A percentile compares a stretch with the other conserved stretches of the same genome.
These are phyloP conservation scores for Phlogophora meticulosa DNA, from an alignment of 2,888 invertebrate species.

Conservation along the genomic window DNA sequence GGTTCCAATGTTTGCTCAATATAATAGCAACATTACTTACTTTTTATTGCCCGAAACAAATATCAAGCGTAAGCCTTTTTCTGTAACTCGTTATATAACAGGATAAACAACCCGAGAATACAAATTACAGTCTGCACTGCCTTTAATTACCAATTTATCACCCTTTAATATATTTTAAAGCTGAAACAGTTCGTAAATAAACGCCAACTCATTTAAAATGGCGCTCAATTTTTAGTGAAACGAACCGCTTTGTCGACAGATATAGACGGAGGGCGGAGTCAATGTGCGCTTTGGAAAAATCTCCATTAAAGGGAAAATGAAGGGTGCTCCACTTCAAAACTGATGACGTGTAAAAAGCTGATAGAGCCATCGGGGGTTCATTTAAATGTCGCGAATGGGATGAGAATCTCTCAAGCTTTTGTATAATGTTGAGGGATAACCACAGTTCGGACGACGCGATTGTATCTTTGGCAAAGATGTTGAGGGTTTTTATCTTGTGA, in stretches of 20 bases:
- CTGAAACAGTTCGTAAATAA: slow-evolving; percentile 52
- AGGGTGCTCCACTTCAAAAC: slow-evolving; percentile 82
- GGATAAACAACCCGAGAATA: slow-evolving; percentile 2
- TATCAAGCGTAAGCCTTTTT: background rate
- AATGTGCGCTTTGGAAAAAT: slow-evolving; percentile 78
- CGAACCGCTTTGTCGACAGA: slow-evolving; percentile 77
- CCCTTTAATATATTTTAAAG: slow-evolving; percentile 45
- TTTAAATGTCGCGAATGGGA: slow-evolving; percentile 83
- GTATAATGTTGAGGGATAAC: slow-evolving; percentile 68
- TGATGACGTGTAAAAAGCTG: slow-evolving; percentile 88
- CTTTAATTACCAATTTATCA: slow-evolving; percentile 45
- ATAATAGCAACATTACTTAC: background rate
- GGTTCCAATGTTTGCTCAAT: no score
- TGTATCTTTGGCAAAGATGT: slow-evolving; percentile 58
- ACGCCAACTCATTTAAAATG: slow-evolving; percentile 57
- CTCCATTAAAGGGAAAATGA: slow-evolving; percentile 82
- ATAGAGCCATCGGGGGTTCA: slow-evolving; percentile 85
- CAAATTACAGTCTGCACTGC: slow-evolving; percentile 20
- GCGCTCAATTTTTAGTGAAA: slow-evolving; percentile 67
- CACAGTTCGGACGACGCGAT: slow-evolving; percentile 43
- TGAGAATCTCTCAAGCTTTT: slow-evolving; percentile 77
- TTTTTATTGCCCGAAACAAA: slow-evolving; percentile 6
- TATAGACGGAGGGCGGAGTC: slow-evolving; percentile 69
- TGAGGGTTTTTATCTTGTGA: slow-evolving; percentile 15
- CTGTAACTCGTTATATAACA: slow-evolving; percentile 1